phyloP scores from a whole-genome alignment of 2,113 vertebrate species.

The Crotalus helleri region DNA sequence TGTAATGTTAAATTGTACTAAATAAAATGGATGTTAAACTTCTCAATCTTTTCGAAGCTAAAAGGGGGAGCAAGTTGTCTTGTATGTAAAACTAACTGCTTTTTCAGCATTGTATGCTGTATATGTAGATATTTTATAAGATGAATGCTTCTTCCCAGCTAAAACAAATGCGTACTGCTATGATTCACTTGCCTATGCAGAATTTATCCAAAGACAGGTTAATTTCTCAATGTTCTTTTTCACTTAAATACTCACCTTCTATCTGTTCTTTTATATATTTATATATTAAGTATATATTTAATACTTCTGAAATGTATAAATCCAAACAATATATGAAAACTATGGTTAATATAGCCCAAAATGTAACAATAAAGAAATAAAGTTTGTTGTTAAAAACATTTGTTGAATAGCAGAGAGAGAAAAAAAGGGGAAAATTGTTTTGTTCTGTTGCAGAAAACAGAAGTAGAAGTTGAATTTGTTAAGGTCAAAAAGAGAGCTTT shows the following conservation, averaged over 20 bases:
- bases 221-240: background rate
- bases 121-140: background rate
- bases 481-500: conserved; percentile 80
- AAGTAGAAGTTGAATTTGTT: conserved; percentile 73
- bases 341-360: background rate
- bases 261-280: background rate
- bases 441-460: conserved; percentile 57
- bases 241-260: background rate
- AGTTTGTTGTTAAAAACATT: background rate
- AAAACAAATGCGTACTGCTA: background rate
- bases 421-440: background rate
- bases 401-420: background rate
- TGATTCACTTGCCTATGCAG: no score
- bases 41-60: background rate
- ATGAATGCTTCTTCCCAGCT: background rate
- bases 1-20: background rate
- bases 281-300: background rate
- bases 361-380: background rate
- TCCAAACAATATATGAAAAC: background rate
- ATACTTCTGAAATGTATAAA: background rate
- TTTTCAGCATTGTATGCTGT: background rate
- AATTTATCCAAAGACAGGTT: background rate
- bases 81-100: background rate
- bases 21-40: background rate
- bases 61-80: background rate